A percentile compares a stretch with the other conserved stretches of the same genome.
Conservation (phyloP, 2,113 vertebrate genomes). For the Pheucticus melanocephalus region DNA sequence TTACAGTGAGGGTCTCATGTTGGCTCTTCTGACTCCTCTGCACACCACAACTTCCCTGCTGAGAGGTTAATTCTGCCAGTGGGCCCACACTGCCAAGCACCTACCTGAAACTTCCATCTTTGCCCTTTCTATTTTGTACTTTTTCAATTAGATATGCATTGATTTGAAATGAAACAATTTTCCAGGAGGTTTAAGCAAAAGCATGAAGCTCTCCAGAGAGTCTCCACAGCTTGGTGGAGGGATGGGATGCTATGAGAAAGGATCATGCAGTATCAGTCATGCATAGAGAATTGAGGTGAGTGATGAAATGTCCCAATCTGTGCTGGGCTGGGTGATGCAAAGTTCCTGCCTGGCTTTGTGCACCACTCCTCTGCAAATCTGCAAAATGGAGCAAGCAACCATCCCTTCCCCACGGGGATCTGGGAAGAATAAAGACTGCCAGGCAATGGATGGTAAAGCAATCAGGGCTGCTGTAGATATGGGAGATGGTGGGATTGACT, state of each 20-base stretch:
- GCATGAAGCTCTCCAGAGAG: background rate
- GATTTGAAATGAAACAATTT: background rate
- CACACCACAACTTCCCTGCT: background rate
- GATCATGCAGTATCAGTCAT: background rate
- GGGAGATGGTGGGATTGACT: background rate
- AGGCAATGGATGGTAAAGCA: background rate
- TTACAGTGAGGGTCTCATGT: background rate
- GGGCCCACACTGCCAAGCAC: background rate
- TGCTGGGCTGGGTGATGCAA: background rate
- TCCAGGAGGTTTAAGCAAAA: background rate
- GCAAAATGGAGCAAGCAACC: background rate
- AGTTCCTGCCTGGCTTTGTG: background rate
- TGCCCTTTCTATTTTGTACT: background rate
- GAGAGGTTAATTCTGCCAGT: background rate
- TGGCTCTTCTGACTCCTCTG: background rate
- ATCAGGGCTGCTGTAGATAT: background rate
- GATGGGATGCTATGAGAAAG: background rate
- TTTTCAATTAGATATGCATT: background rate
- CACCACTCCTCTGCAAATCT: background rate
- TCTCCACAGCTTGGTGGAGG: background rate
- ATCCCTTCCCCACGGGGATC: background rate
- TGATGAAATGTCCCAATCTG: rapidly evolving
- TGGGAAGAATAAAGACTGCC: background rate
- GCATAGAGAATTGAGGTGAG: background rate
- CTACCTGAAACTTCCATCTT: background rate